Conservation (phyloP, 2,888 invertebrate genomes). For the Eristalinus sepulchralis region DNA sequence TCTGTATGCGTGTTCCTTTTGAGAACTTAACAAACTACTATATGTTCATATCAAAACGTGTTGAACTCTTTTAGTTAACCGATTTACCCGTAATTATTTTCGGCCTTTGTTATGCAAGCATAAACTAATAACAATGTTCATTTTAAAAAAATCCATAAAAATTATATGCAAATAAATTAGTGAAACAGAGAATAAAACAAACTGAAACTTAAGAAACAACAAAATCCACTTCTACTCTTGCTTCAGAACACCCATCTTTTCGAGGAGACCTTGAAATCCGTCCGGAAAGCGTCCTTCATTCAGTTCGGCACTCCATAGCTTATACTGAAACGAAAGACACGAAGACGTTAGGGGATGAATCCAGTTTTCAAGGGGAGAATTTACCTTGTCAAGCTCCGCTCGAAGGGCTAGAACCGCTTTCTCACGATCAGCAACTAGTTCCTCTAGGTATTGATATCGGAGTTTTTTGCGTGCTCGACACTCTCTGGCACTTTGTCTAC, state of each 20-base stretch:
- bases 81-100: conserved; percentile 62
- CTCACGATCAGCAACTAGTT: conserved; percentile 95
- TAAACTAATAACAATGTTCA: conserved; percentile 25
- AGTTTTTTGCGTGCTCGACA: conserved; percentile 98
- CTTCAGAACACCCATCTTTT: conserved; percentile 88
- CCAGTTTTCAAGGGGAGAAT: conserved; percentile 18
- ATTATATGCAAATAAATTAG: conserved; percentile 31
- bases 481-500: conserved; percentile 98
- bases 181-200: conserved; percentile 23
- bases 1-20: conserved; percentile 26
- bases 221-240: conserved; percentile 81
- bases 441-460: conserved; percentile 97
- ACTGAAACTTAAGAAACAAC: conserved; percentile 12
- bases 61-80: conserved; percentile 37
- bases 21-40: conserved; percentile 33
- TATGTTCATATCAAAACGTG: neutral
- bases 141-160: conserved; percentile 9
- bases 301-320: conserved; percentile 89
- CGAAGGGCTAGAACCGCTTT: conserved; percentile 93
- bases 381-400: conserved; percentile 94
- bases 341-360: neutral
- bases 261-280: conserved; percentile 88
- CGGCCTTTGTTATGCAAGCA: conserved; percentile 52
- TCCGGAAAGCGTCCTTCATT: conserved; percentile 91
- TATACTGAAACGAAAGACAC: conserved; percentile 84